These are phyloP conservation scores for Coracopsis vasa DNA, from an alignment of 2,113 vertebrate species.

Conservation along the genomic window DNA sequence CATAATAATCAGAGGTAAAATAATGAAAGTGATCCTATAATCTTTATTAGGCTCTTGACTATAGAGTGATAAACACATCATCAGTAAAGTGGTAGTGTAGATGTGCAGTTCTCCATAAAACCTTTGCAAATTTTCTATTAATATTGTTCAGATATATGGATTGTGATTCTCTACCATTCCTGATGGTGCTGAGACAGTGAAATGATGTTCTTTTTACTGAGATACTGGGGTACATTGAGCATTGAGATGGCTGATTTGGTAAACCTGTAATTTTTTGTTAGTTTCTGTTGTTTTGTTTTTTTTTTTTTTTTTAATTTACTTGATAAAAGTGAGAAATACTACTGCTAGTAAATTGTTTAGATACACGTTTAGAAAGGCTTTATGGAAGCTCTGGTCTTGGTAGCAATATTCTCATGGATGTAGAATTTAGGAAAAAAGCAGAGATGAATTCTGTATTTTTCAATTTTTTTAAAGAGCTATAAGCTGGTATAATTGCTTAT, in stretches of 20 bases:
- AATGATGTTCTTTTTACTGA: not conserved
- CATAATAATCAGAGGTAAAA: not conserved
- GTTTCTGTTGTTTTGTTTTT: not conserved
- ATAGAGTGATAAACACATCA: not conserved
- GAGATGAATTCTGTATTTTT: not conserved
- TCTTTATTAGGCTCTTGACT: not conserved
- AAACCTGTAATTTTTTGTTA: not conserved
- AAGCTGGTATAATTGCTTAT: not conserved
- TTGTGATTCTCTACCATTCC: not conserved
- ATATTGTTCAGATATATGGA: not conserved
- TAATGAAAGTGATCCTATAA: not conserved
- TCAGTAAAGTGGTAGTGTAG: not conserved
- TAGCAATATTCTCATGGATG: not conserved
- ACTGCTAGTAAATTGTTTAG: not conserved
- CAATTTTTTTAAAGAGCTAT: not conserved
- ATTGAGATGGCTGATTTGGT: not conserved
- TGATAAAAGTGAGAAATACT: not conserved
- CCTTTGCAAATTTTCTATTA: not conserved
- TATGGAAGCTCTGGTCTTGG: not conserved
- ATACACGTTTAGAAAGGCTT: not conserved
- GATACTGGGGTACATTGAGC: not conserved
- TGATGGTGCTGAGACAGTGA: not conserved
- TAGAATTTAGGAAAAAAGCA: not conserved
- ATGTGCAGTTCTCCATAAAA: not conserved
- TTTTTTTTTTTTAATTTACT: not conserved